Evolutionary conservation across 2,797 vertebrate species (phyloP), one percentile per base, ranked within the genome.

Genomic region (Vireo griseus): DNA sequence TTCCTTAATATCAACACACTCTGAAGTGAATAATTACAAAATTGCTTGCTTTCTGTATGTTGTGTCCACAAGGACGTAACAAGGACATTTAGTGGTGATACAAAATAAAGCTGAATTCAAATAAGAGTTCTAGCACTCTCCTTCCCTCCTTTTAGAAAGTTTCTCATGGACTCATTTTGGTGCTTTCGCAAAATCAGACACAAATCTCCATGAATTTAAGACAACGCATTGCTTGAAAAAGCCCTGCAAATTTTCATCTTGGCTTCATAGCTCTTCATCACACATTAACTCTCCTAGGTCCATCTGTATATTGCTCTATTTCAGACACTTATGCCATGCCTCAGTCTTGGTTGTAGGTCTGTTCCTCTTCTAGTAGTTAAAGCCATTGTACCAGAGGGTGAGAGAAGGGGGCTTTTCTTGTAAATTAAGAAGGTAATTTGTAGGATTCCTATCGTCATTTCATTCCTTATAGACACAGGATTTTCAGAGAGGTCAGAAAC

Each of bases 1-100:
- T 94, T 97, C 91, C 67, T 77, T 96, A 80, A 67, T 95, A 92
- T 72, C 54, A 47, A n/a, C 37, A 71, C 40, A 88, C 33, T 68
- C 11, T 20, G 6, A 82, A 89, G 29, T 44, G 51, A 72, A 13
- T 88, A 66, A 84, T 95, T 88, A 55, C 39, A 77, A 81, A 91
- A 84, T 81, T 67, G 3, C 55, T 75, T 91, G 20, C 35, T 87
- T 94, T 85, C 71, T 5, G 0, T 84, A 15, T 37, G 24, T 61
- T 77, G 28, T 61, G 24, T 74, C 62, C 57, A 37, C 79, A 94
- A 92, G 84, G 77, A 79, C 63, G 35, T 22, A 62, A 19, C 29
- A 71, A 87, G 67, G 88, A 52, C n/a, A 20, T 73, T 63, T 45
- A 77, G 31, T 7, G 17, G 31, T 22, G 22, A 16, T 14, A 33